Evolutionary conservation across 2,113 vertebrate genomes (phyloP), one percentile per base, ranked within the genome.

Genomic region (Bombycilla garrulus): DNA sequence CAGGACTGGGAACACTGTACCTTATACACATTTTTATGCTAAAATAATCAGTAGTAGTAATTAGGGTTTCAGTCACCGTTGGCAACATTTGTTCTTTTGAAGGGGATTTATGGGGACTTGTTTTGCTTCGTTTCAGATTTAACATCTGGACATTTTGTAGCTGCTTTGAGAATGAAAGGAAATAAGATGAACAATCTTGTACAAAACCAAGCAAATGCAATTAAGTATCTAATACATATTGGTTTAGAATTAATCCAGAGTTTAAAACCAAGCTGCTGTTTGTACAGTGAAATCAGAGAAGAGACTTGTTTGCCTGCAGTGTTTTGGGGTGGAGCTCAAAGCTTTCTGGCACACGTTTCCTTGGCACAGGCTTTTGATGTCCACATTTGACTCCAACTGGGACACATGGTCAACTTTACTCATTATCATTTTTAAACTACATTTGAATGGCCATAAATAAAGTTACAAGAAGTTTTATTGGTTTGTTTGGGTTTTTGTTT

Each of bases 51-150:
- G 86, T 14, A 71, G 26, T 14, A 56, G 47, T 56, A 92, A 88
- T 82, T 62, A 42, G 48, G 70, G 45, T 35, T 91, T 88, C 50
- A 11, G 64, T 92, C 62, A 90, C 58, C 58, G 45, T 3, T 73
- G 83, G 80, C 86, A 93, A 92, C 86, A 50, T 92, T 90, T 91
- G n/a, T 81, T 83, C 86, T 86, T 90, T 57, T 31, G 71, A 92
- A 80, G 58, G n/a, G 40, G 31, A 80, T 90, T 86, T 86, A 69
- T 51, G 33, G 24, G 21, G 31, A 19, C 11, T 90, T 71, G 36
- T 88, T 95, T 86, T 45, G 56, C 42, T 78, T 83, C 33, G 58
- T 28, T 70, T 92, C 12, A 66, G 38, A 44, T 84, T 91, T 70
- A 74, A 73, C 79, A 91, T 40, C 51, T 70, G 72, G 58, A 62